phyloP scores from a whole-genome alignment of 2,797 vertebrate genomes.

The Coregonus ussuriensis region DNA sequence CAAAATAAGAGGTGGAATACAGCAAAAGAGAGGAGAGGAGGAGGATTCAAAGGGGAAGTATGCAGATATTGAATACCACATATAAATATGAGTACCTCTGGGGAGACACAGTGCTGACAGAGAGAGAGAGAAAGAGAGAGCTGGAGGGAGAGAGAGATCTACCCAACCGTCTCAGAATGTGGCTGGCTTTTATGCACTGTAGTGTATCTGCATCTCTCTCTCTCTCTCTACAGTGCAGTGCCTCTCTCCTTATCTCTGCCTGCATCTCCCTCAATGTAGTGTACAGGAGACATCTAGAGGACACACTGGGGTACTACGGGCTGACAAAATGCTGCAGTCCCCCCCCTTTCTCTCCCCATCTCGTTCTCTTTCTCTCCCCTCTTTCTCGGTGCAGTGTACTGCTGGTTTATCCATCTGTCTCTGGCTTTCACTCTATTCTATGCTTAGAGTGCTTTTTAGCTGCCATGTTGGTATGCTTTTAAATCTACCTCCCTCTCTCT shows the following conservation, averaged over 20 bases:
- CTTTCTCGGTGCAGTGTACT: neutral
- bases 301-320: neutral
- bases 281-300: constrained; percentile 8
- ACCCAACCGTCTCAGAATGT: neutral
- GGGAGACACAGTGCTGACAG: neutral
- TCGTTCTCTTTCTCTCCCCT: constrained; percentile 2
- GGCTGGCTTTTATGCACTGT: constrained; percentile 22
- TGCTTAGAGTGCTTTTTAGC: neutral
- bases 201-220: constrained; percentile 21
- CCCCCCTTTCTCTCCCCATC: neutral
- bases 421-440: neutral
- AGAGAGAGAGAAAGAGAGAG: neutral
- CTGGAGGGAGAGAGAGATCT: neutral
- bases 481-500: neutral
- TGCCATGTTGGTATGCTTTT: neutral
- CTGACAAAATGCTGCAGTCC: constrained; percentile 1
- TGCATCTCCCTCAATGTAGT: neutral
- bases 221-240: neutral
- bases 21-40: neutral
- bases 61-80: neutral
- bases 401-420: neutral
- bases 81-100: neutral
- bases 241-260: neutral
- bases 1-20: neutral
- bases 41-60: neutral